Percentiles rank a stretch among this genome's conserved stretches.
Evolutionary conservation across 2,113 vertebrate genomes (phyloP).

Genomic region (Leucosticte australis): DNA sequence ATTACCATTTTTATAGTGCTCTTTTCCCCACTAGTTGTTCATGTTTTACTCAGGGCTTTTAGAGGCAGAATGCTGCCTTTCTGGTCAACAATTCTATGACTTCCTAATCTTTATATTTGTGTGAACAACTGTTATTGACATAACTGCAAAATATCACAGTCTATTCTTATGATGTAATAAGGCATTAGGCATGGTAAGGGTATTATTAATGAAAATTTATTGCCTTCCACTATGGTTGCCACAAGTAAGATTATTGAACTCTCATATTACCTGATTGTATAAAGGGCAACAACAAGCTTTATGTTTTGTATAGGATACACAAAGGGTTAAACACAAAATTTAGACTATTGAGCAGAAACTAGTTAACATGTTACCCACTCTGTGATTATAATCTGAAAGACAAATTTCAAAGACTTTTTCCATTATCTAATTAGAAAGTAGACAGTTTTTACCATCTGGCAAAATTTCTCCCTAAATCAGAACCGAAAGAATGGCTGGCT

Average conservation of each 20-base stretch:
- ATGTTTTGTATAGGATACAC: not conserved
- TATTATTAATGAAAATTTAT: not conserved
- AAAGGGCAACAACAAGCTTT: not conserved
- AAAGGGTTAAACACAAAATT: not conserved
- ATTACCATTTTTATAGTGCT: not conserved
- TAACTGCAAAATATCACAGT: not conserved
- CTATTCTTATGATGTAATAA: not conserved
- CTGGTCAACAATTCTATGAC: not conserved
- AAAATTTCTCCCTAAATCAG: not conserved
- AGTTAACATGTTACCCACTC: fast-evolving
- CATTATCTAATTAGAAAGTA: not conserved
- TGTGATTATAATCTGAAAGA: not conserved
- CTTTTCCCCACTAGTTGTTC: not conserved
- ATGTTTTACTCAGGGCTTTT: not conserved
- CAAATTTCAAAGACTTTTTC: not conserved
- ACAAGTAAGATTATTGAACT: not conserved
- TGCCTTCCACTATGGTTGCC: not conserved
- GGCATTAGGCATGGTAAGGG: not conserved
- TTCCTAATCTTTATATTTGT: not conserved
- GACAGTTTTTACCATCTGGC: not conserved
- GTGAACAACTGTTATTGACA: not conserved
- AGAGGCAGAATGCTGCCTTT: not conserved
- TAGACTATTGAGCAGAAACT: not conserved
- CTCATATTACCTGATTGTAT: not conserved
- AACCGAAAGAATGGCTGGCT: not conserved